A percentile compares a stretch with the other conserved stretches of the same genome.
Evolutionary conservation across 2,888 invertebrate genomes (phyloP).

Genomic region (Philereme transversata): DNA sequence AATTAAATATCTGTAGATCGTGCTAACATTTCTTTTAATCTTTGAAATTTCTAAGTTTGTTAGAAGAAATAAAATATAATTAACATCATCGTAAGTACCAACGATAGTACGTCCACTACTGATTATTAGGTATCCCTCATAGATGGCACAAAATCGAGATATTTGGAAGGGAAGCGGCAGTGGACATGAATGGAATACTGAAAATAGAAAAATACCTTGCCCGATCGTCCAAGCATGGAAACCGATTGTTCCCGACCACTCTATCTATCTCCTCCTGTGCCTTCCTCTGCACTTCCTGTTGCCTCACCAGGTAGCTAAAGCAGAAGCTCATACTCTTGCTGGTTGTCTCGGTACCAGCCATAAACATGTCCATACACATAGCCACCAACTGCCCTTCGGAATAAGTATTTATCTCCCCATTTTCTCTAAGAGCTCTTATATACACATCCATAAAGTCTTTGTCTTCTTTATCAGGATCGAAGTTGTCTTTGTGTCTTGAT

Average conservation of each 20-base stretch:
- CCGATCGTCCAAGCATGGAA: slow-evolving; percentile 88
- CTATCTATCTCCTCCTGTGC: slow-evolving; percentile 91
- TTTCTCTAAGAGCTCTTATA: slow-evolving; percentile 86
- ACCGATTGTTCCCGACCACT: slow-evolving; percentile 87
- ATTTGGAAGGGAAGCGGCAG: too few relatives aligned
- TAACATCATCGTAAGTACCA: too few relatives aligned
- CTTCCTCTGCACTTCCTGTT: slow-evolving; percentile 88
- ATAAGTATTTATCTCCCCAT: slow-evolving; percentile 83
- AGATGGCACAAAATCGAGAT: too few relatives aligned
- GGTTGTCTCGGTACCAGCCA: slow-evolving; percentile 95
- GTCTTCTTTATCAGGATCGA: slow-evolving; percentile 84
- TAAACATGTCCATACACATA: slow-evolving; percentile 92
- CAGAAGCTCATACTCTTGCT: slow-evolving; percentile 91
- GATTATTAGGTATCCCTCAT: too few relatives aligned
- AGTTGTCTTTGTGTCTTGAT: slow-evolving; percentile 86
- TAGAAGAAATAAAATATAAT: too few relatives aligned
- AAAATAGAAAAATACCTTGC: slow-evolving; percentile 74
- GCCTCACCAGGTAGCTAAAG: slow-evolving; percentile 88
- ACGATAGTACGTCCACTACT: too few relatives aligned
- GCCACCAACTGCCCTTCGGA: slow-evolving; percentile 90
- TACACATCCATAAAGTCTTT: slow-evolving; percentile 93
- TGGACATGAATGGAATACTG: too few relatives aligned
- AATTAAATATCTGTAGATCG: too few relatives aligned
- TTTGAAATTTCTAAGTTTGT: too few relatives aligned
- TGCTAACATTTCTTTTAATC: too few relatives aligned